phyloP scores from a whole-genome alignment of 2,888 invertebrate genomes.

The Platycheirus rosarum region DNA sequence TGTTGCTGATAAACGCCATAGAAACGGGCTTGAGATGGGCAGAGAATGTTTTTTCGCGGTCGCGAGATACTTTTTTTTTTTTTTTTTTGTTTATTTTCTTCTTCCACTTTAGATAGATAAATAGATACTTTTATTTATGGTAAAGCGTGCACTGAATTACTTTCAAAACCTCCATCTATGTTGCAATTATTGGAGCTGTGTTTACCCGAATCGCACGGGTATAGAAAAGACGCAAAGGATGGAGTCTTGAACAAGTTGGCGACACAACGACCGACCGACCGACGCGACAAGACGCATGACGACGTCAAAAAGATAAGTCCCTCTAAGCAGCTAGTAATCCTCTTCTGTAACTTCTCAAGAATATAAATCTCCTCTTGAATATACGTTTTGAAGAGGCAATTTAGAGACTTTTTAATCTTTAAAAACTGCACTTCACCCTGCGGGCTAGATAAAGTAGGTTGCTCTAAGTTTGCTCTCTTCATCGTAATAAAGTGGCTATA shows the following conservation, averaged over 20 bases:
- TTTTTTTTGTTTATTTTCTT: background rate
- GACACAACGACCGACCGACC: constrained; percentile 1
- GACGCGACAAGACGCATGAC: background rate
- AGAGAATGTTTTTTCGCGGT: constrained; percentile 17
- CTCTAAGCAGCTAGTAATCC: background rate
- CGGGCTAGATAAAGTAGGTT: background rate
- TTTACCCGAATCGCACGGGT: background rate
- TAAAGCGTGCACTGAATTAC: background rate
- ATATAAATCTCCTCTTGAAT: constrained; percentile 22
- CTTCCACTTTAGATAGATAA: constrained; percentile 5
- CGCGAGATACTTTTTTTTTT: background rate
- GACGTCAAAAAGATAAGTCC: background rate
- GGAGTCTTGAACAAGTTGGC: constrained; percentile 19
- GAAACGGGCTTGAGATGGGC: constrained; percentile 18
- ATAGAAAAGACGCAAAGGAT: background rate
- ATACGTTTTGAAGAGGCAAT: constrained; percentile 6
- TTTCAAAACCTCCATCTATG: constrained; percentile 12
- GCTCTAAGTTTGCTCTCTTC: constrained; percentile 4
- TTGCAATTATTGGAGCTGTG: constrained; percentile 15
- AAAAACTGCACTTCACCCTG: constrained; percentile 5
- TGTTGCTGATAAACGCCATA: background rate
- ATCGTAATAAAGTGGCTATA: background rate
- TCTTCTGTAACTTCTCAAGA: background rate
- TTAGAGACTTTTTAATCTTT: constrained; percentile 31
- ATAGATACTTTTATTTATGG: background rate